phyloP scores from a whole-genome alignment of 2,797 vertebrate species.

The Staurois parvus region DNA sequence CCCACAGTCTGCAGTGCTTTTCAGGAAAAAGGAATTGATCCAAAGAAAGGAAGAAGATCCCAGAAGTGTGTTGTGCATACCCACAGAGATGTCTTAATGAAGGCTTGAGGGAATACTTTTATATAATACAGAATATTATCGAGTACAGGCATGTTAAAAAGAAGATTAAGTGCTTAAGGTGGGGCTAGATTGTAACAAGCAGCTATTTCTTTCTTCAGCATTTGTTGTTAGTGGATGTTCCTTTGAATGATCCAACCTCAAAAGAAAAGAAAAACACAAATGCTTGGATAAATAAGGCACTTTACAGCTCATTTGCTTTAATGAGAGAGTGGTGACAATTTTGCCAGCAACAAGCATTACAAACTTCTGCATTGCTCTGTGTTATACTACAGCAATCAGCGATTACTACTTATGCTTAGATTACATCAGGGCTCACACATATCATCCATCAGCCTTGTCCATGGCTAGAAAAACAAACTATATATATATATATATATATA shows the following conservation, averaged over 20 bases:
- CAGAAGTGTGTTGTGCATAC: neutral
- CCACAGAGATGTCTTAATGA: constrained; percentile 14
- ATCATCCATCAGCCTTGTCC: neutral
- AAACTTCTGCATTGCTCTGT: constrained; percentile 6
- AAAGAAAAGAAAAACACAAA: constrained; percentile 48
- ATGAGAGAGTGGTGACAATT: constrained; percentile 43
- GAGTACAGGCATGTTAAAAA: constrained; percentile 51
- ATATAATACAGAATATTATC: constrained; percentile 37
- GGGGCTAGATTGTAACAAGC: constrained; percentile 49
- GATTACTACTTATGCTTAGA: neutral
- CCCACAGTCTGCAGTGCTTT: constrained; percentile 16
- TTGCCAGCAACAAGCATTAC: constrained; percentile 5
- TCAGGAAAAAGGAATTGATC: neutral
- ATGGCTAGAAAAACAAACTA: neutral
- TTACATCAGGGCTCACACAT: neutral
- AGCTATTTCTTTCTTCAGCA: constrained; percentile 40
- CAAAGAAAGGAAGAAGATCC: neutral
- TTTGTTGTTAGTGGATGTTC: constrained; percentile 48
- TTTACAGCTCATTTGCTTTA: constrained; percentile 49
- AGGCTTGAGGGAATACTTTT: constrained; percentile 39
- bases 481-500: neutral
- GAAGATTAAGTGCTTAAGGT: constrained; percentile 48
- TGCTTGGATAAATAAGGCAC: constrained; percentile 38
- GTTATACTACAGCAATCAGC: constrained; percentile 3
- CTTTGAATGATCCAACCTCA: constrained; percentile 49